phyloP scores from a whole-genome alignment of 1,140 invertebrate species.

The Nomia melanderi region DNA sequence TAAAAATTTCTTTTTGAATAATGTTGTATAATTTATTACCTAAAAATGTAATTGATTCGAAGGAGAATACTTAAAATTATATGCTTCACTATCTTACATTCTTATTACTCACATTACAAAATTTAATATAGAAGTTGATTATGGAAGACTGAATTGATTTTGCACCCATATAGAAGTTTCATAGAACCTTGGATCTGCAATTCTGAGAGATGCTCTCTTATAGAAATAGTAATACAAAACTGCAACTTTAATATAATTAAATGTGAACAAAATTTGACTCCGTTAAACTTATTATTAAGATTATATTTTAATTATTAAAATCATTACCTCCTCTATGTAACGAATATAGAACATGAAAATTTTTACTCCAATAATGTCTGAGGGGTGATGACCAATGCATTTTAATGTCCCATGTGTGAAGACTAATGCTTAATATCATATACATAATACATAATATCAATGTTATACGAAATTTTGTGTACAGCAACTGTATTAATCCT shows the following conservation, averaged over 20 bases:
- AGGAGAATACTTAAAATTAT: slow-evolving; percentile 16
- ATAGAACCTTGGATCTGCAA: slow-evolving; percentile 88
- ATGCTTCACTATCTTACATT: slow-evolving; percentile 26
- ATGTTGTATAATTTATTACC: neutral
- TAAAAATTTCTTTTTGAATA: neutral
- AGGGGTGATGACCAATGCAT: slow-evolving; percentile 81
- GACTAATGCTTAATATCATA: slow-evolving; percentile 81
- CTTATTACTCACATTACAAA: slow-evolving; percentile 13
- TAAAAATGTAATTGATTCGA: slow-evolving; percentile 15
- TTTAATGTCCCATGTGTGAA: slow-evolving; percentile 83
- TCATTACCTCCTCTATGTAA: slow-evolving; percentile 83
- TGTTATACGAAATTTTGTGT: slow-evolving; percentile 83
- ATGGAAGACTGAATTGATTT: slow-evolving; percentile 77
- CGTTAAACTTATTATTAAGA: neutral
- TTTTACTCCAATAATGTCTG: slow-evolving; percentile 80
- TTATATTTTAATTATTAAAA: slow-evolving; percentile 46
- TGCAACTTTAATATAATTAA: slow-evolving; percentile 81
- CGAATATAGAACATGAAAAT: slow-evolving; percentile 83
- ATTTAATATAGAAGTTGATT: slow-evolving; percentile 15
- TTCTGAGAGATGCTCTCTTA: slow-evolving; percentile 86
- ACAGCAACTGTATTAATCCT: slow-evolving; percentile 85
- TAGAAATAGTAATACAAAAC: slow-evolving; percentile 88
- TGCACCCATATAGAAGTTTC: slow-evolving; percentile 87
- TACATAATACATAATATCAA: slow-evolving; percentile 82
- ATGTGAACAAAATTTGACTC: slow-evolving; percentile 26